Base-by-base conservation (phyloP, 2,113 vertebrate species). In the Ctenodactylus gundi region DNA sequence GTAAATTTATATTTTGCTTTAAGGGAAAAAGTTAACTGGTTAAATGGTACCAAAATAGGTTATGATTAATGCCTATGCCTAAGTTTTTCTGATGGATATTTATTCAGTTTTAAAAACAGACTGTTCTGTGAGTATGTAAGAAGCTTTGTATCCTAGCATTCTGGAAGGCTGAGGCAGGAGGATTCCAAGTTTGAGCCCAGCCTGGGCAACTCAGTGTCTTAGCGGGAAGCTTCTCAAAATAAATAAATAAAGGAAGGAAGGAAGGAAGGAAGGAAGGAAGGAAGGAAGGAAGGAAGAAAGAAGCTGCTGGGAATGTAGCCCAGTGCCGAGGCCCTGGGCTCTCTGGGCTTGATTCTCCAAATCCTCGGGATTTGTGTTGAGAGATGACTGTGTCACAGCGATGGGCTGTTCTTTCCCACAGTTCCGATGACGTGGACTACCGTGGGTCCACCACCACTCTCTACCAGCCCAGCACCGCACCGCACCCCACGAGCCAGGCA, bases 371-470 rank as follows among this genome's bases (percentile, higher is more conserved):
- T 88, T 87, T 90, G 70, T 76, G 41, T 88, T 93, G 39, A 60
- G 76, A 83, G 36, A 78, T 51, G 58, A 10, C 57, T 57, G 27
- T 51, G 64, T 41, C 64, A 17, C 9, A 58, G 27, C 93, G 91
- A 95, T 39, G n/a, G 44, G 14, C 0, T 0, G 3, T 13, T 94
- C 8, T 85, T 84, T 92, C 91, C 97, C 94, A 7, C 98, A 99
- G 99, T 97, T 99, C 99, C 4, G 99, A 99, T n/a, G 99, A 99
- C 39, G 51, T 99, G 57, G 99, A 99, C 91, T 98, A 99, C 36
- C 99, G 99, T 13, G 99, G 99, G 10, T 99, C 99, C 70, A 99
- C 99, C 62, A 99, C 99, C 75, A 99, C 99, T 23, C 99, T 99
- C 5, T 98, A 99, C 87, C 99, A 99, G 90, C 96, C 99, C 9